These are phyloP conservation scores for Isoperla grammatica DNA, from an alignment of 2,888 invertebrate genomes.

Conservation along the genomic window DNA sequence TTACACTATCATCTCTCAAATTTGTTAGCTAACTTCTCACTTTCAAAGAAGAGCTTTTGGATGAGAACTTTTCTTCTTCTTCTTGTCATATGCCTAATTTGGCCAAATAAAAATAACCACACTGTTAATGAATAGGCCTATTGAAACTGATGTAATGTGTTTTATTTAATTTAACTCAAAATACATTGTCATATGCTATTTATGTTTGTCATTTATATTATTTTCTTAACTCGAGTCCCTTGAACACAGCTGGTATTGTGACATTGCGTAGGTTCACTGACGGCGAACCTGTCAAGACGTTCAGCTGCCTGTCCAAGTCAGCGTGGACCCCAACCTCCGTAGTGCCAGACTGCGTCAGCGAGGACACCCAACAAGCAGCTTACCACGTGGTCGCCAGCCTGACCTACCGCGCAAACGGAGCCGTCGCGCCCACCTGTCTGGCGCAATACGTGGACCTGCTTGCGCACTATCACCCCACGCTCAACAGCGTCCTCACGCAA, in stretches of 20 bases:
- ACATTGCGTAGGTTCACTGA: conserved; percentile 87
- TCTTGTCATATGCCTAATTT: too few relatives aligned
- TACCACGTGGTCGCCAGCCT: conserved; percentile 85
- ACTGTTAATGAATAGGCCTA: too few relatives aligned
- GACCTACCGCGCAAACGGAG: conserved; percentile 84
- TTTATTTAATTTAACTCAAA: too few relatives aligned
- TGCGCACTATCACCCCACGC: conserved; percentile 69
- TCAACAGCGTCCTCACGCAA: conserved; percentile 79
- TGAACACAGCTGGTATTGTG: too few relatives aligned
- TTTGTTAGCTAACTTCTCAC: too few relatives aligned
- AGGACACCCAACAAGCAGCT: conserved; percentile 92
- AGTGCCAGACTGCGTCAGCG: conserved; percentile 92
- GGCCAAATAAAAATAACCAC: too few relatives aligned
- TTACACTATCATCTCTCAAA: too few relatives aligned
- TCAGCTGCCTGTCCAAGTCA: conserved; percentile 73
- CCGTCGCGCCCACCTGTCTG: conserved; percentile 76
- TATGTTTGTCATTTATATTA: not conserved
- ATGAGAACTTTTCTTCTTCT: too few relatives aligned
- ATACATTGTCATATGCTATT: not conserved
- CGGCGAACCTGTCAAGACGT: conserved; percentile 81
- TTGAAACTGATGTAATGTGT: too few relatives aligned
- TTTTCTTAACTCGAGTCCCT: too few relatives aligned
- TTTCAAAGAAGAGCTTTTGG: too few relatives aligned
- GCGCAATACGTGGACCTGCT: conserved; percentile 79
- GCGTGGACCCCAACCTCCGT: conserved; percentile 84